These are phyloP conservation scores for Volucella bombylans DNA, from an alignment of 2,888 invertebrate species.

Conservation along the genomic window DNA sequence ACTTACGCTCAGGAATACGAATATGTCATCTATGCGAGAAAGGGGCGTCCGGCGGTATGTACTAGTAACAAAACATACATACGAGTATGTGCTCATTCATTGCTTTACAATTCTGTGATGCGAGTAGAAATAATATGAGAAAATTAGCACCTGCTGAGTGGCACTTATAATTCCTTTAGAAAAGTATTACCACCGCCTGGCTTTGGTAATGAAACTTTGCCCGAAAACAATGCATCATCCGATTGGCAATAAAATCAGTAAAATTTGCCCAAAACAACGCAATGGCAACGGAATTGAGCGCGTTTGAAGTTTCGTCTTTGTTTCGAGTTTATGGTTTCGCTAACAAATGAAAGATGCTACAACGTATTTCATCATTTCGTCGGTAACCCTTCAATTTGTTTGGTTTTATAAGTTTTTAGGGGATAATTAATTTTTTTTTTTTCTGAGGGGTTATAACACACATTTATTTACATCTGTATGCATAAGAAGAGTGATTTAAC, in stretches of 20 bases:
- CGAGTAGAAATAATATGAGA: constrained; percentile 4
- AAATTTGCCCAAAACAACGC: constrained; percentile 13
- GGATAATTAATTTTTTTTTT: background rate
- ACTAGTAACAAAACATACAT: background rate
- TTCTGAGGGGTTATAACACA: background rate
- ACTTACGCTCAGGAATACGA: background rate
- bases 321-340: constrained; percentile 36
- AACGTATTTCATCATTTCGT: constrained; percentile 42
- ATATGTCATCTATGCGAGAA: constrained; percentile 11
- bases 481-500: constrained; percentile 14
- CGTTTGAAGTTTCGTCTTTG: constrained; percentile 4
- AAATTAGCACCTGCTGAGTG: constrained; percentile 69
- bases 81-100: constrained; percentile 22
- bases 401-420: background rate
- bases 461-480: background rate
- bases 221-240: constrained; percentile 46
- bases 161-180: constrained; percentile 33
- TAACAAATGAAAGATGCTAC: constrained; percentile 64
- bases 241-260: constrained; percentile 52
- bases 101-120: constrained; percentile 14
- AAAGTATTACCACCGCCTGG: background rate
- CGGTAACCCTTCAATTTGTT: constrained; percentile 13
- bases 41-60: background rate
- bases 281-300: background rate
- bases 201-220: constrained; percentile 45